phyloP scores from a whole-genome alignment of 2,797 vertebrate genomes.

The Sebastes itinus region DNA sequence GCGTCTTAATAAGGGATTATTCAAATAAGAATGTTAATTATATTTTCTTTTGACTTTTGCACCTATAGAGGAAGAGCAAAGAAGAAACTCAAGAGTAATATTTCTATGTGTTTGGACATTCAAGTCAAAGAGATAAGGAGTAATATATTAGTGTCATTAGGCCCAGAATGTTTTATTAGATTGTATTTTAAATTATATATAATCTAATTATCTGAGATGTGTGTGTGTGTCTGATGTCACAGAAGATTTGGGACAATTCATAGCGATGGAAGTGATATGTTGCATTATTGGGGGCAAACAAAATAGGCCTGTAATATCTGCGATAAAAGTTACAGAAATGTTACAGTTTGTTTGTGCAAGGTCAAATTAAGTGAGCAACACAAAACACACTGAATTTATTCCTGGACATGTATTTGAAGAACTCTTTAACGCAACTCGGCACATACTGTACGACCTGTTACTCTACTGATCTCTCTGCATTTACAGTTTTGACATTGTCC shows the following conservation, averaged over 20 bases:
- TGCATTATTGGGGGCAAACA: conserved; percentile 8
- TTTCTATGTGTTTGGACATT: conserved; percentile 61
- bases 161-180: conserved; percentile 61
- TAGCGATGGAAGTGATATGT: conserved; percentile 22
- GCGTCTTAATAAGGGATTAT: conserved; percentile 82
- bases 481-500: conserved; percentile 67
- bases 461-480: conserved; percentile 68
- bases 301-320: conserved; percentile 30
- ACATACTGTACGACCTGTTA: conserved; percentile 40
- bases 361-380: conserved; percentile 23
- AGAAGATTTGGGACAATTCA: conserved; percentile 55
- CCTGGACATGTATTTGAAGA: conserved; percentile 45
- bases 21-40: conserved; percentile 49
- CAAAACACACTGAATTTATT: conserved; percentile 32
- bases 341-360: conserved; percentile 5
- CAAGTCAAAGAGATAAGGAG: conserved; percentile 52
- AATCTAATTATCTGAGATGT: conserved; percentile 46
- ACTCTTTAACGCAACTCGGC: conserved; percentile 37
- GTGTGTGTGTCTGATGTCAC: conserved; percentile 45
- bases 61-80: conserved; percentile 44
- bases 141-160: conserved; percentile 69
- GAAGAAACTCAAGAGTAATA: conserved; percentile 41
- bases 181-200: conserved; percentile 45
- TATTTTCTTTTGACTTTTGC: conserved; percentile 63
- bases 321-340: conserved; percentile 3